Evolutionary conservation across 2,113 vertebrate species (phyloP), one percentile per base, ranked within the genome.

Genomic region (Todiramphus saurophagus): DNA sequence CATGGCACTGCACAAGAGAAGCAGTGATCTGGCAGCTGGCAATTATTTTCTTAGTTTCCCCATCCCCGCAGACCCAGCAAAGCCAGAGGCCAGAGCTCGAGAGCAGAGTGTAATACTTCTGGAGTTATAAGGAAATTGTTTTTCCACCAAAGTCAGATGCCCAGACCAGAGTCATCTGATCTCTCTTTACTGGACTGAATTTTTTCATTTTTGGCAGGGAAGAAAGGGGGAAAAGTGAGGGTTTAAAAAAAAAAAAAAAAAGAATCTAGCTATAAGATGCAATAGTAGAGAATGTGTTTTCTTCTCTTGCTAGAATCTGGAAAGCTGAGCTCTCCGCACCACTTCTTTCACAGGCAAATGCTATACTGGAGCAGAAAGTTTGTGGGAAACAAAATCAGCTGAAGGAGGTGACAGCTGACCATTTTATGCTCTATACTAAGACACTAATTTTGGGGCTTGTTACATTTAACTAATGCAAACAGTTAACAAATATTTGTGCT

Each of bases 1-100:
- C 39, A 44, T 0, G 0, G 56, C 93, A 63, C 83, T 72, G 53
- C 2, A 0, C 14, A 67, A 58, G 28, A 83, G 27, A 58, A 76
- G 37, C 6, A 67, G 50, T 0, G 3, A 63, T 86, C 83, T 90
- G 93, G 91, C 83, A 95, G 68, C 73, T 72, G 35, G 62, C 48
- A 89, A 83, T 81, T 53, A 66, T 44, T 75, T 92, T 43, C 62
- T 64, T 67, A 25, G 53, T 46, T 84, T 85, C 18, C 48, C 18
- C 37, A 41, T 53, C 48, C 11, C 39, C 25, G 48, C 53, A 88
- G 67, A 76, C 11, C 28, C 55, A 95, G 69, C 16, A 95, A 94
- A 89, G 62, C 17, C 68, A 84, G 80, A 70, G 60, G 68, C 41
- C 81, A 87, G 53, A 76, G 43, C 35, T 59, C 60, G 77, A 63